Evolutionary conservation across 2,113 vertebrate genomes (phyloP).

Genomic region (Meriones unguiculatus): DNA sequence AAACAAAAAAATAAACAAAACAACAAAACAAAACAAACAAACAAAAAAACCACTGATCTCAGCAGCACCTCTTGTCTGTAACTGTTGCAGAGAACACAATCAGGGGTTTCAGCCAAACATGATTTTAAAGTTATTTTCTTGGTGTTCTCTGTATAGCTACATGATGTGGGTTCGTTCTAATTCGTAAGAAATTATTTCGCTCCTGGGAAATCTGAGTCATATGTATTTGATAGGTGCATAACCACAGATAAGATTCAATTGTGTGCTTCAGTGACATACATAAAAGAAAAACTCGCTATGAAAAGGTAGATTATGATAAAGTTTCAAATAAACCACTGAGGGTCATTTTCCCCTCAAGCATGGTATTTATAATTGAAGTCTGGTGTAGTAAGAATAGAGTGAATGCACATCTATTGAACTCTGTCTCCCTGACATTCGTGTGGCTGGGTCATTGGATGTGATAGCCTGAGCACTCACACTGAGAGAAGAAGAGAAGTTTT

Average conservation of each 20-base stretch:
- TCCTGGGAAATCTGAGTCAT: constrained; percentile 63
- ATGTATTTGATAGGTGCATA: constrained; percentile 52
- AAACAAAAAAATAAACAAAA: neutral
- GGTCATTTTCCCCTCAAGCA: neutral
- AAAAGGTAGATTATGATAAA: constrained; percentile 23
- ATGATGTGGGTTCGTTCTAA: neutral
- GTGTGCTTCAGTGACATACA: constrained; percentile 36
- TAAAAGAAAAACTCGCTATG: constrained; percentile 49
- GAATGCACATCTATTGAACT: neutral
- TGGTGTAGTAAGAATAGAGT: neutral
- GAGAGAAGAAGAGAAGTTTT: neutral
- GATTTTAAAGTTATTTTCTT: neutral
- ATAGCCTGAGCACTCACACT: neutral
- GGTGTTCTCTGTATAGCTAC: neutral
- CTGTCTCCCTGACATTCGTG: neutral
- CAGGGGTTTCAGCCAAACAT: neutral
- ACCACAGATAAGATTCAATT: constrained; percentile 48
- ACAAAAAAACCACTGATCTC: neutral
- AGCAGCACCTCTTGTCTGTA: neutral
- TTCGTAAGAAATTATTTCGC: constrained; percentile 50
- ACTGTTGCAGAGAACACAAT: neutral
- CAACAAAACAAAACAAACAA: neutral
- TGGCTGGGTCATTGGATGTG: neutral
- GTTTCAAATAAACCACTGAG: neutral
- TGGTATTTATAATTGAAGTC: constrained; percentile 31